A percentile compares a stretch with the other conserved stretches of the same genome.
Conservation (phyloP, 1,140 invertebrate genomes). For the Lasaia peninsularis region DNA sequence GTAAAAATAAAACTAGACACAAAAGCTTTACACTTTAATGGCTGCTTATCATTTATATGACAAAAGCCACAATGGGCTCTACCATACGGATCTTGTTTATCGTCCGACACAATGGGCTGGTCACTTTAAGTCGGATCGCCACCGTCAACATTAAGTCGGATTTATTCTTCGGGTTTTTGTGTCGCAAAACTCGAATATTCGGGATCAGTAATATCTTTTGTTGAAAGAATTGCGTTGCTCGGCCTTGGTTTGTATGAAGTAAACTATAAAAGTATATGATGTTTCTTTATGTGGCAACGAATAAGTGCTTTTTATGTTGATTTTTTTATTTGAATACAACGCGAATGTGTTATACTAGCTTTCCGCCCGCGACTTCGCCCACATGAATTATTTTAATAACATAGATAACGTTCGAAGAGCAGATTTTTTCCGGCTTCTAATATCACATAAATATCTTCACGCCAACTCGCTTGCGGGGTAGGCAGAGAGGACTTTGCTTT, state of each 20-base stretch:
- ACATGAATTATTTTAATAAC: no score
- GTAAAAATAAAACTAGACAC: slow-evolving; percentile 3
- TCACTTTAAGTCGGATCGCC: neutral
- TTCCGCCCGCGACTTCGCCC: no score
- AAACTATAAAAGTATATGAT: slow-evolving; percentile 4
- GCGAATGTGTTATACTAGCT: no score
- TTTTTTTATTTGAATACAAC: no score
- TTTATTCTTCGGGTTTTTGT: slow-evolving; percentile 6
- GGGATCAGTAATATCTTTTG: slow-evolving; percentile 11
- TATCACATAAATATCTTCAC: no score
- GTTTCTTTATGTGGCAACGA: neutral
- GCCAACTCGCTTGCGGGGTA: no score
- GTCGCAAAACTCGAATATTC: neutral
- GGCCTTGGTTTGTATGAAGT: neutral
- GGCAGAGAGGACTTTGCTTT: no score
- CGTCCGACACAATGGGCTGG: slow-evolving; percentile 1
- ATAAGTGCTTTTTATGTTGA: no score
- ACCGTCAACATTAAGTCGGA: slow-evolving; percentile 9
- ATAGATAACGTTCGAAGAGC: no score
- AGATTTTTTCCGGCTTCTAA: no score
- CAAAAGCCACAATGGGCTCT: slow-evolving; percentile 12
- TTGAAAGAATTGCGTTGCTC: neutral
- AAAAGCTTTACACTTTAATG: slow-evolving; percentile 3
- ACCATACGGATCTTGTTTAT: slow-evolving; percentile 5
- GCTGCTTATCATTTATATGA: slow-evolving; percentile 19